Conservation (phyloP, 2,113 vertebrate species). For the Melozone crissalis region DNA sequence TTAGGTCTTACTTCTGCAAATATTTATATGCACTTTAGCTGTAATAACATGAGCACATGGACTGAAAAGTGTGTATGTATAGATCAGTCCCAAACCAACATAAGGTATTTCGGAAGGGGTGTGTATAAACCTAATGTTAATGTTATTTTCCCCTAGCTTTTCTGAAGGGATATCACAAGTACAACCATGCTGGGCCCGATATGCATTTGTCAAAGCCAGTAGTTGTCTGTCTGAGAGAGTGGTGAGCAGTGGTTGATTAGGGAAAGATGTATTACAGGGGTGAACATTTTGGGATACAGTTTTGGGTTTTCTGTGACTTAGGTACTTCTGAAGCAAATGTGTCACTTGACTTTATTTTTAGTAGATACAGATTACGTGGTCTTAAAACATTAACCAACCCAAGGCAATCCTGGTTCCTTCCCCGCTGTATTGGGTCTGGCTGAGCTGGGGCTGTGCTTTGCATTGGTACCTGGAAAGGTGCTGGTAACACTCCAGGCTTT, state of each 20-base stretch:
- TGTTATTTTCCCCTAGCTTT: background rate
- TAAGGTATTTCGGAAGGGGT: background rate
- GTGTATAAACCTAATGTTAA: background rate
- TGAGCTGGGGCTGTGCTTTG: background rate
- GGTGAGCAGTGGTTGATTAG: background rate
- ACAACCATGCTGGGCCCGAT: background rate
- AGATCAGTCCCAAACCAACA: background rate
- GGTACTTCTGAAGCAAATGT: background rate
- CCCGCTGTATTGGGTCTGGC: background rate
- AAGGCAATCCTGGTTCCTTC: background rate
- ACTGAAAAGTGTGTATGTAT: background rate
- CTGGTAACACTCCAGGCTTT: background rate
- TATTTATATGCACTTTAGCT: background rate
- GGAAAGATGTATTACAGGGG: background rate
- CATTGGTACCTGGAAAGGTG: background rate
- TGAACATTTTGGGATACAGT: background rate
- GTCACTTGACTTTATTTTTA: background rate
- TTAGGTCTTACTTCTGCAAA: background rate
- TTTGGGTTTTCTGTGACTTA: background rate
- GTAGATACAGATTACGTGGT: background rate
- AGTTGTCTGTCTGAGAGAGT: background rate
- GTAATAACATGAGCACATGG: background rate
- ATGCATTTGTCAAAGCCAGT: accelerated
- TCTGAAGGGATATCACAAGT: background rate
- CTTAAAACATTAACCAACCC: background rate